Conservation (phyloP, 2,888 invertebrate species). For the Incurvaria masculella region DNA sequence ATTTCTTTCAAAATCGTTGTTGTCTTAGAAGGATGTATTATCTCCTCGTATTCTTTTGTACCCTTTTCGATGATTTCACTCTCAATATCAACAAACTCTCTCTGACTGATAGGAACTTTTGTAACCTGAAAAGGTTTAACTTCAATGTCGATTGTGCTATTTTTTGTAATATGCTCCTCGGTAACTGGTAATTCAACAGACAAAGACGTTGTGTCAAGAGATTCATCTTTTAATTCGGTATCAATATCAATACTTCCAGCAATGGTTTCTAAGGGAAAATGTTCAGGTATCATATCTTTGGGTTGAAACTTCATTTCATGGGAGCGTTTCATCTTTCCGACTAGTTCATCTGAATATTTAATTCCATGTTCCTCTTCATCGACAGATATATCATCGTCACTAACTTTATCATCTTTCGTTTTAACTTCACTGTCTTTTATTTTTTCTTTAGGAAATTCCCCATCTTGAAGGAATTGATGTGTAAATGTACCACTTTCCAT, state of each 20-base stretch:
- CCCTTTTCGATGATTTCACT: conserved; percentile 48
- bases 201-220: conserved; percentile 5
- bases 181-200: conserved; percentile 30
- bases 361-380: conserved; percentile 54
- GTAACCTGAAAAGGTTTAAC: conserved; percentile 40
- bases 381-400: conserved; percentile 53
- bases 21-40: conserved; percentile 36
- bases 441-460: conserved; percentile 18
- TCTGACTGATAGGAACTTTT: conserved; percentile 35
- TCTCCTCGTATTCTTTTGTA: conserved; percentile 43
- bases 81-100: conserved; percentile 49
- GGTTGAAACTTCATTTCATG: conserved; percentile 89
- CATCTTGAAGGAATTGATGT: conserved; percentile 48
- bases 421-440: conserved; percentile 22
- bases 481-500: conserved; percentile 61
- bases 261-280: conserved; percentile 37
- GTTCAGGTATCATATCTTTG: conserved; percentile 49
- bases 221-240: conserved; percentile 27
- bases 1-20: conserved; percentile 32
- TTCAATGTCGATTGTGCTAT: conserved; percentile 22
- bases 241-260: conserved; percentile 44
- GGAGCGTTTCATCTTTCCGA: conserved; percentile 82
- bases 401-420: conserved; percentile 42
- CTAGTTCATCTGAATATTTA: conserved; percentile 48
- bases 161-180: conserved; percentile 28